These are phyloP conservation scores for Steinernema khuongi DNA, from an alignment of 1,140 invertebrate species.

Conservation along the genomic window DNA sequence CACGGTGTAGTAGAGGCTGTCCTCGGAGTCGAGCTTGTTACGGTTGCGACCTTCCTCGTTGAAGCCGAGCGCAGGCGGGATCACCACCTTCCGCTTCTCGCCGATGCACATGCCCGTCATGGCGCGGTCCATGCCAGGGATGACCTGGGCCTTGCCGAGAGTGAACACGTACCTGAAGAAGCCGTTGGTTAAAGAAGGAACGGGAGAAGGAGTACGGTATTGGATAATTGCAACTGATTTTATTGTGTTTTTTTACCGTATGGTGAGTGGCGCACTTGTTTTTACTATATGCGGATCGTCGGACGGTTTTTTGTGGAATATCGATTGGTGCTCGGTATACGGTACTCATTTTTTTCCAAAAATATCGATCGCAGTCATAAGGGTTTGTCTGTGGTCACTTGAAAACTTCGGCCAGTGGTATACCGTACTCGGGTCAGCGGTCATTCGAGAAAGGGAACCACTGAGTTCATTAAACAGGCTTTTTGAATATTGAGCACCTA, in stretches of 20 bases:
- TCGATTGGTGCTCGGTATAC: no score
- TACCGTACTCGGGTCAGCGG: no score
- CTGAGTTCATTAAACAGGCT: no score
- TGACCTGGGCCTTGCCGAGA: constrained; percentile 52
- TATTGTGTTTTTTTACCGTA: constrained; percentile 10
- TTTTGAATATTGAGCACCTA: no score
- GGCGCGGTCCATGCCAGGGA: constrained; percentile 54
- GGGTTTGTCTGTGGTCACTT: no score
- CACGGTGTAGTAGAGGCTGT: constrained; percentile 55
- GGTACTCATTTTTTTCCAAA: no score
- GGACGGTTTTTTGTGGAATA: no score
- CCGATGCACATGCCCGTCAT: constrained; percentile 57
- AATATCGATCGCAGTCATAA: no score
- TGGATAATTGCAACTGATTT: neutral
- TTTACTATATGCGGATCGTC: no score
- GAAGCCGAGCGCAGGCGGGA: constrained; percentile 51
- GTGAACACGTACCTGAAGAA: constrained; percentile 54
- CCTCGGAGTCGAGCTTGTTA: constrained; percentile 52
- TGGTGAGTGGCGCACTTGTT: no score
- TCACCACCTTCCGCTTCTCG: constrained; percentile 57
- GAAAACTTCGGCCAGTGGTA: no score
- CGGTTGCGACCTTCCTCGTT: constrained; percentile 49
- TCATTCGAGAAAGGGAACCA: no score
- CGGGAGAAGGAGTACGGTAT: neutral
- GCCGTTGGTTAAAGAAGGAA: neutral